Evolutionary conservation across 1,140 invertebrate genomes (phyloP), one percentile per base, ranked within the genome.

Genomic region (Eumaeus atala): DNA sequence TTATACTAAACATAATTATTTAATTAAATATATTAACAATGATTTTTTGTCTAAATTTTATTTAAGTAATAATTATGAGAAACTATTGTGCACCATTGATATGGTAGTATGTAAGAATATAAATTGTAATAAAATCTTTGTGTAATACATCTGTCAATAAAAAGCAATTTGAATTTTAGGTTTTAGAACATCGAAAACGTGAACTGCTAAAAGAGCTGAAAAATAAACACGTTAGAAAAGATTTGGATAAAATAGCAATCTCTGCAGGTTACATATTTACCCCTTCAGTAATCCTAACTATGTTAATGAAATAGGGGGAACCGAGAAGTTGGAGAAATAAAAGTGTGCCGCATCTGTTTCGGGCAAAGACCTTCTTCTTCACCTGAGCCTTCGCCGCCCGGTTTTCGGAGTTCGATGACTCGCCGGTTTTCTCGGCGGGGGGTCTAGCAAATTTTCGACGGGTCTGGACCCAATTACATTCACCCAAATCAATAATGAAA

Each of bases 241-340:
- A 66, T 9, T 33, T 66, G 9, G 33, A 50, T 35, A 64, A 59
- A 48, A 66, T 66, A 50, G 57, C 67, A 0, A 64, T 64, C 9
- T 66, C 64, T 10, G 7, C n/a, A 4, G 62, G 61, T 34, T 67
- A 64, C 16, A 58, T 67, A 51, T 67, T 65, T 51, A 56, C 64
- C 40, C 64, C 67, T 5, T 10, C 37, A 16, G 3, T 17, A 3
- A 52, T 62, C 12, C 42, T n/a, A 17, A 11, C 8, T 67, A 67
- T 56, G 38, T 65, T 49, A 54, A 62, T 49, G 66, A 62, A 42
- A 59, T 70, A 18, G 57, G 64, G 1, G 59, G 64, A 9, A 21
- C 58, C 14, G 66, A 66, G 21, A 69, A 69, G 47, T 38, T 69
- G 40, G 10, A 55, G 34, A 61, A 61, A 40, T 44, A 56, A 38